phyloP scores from a whole-genome alignment of 2,888 invertebrate species.

The Andrena fulva region DNA sequence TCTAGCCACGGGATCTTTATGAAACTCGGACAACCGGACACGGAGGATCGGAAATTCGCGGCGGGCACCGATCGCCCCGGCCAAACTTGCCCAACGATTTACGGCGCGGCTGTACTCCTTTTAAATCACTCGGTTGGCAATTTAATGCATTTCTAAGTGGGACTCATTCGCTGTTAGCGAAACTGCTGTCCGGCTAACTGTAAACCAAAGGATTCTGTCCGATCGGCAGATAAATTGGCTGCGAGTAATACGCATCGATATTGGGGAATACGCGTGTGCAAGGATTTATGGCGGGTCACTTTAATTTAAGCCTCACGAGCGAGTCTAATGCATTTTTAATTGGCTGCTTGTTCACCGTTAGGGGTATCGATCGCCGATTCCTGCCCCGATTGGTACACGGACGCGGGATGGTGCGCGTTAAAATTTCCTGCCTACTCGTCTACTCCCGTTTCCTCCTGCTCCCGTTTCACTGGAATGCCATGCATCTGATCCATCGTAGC shows the following conservation, averaged over 20 bases:
- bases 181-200: neutral
- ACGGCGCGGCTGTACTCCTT: neutral
- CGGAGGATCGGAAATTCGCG: slow-evolving; percentile 1
- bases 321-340: slow-evolving; percentile 38
- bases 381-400: neutral
- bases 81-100: neutral
- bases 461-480: slow-evolving; percentile 59
- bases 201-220: neutral
- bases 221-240: neutral
- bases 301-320: neutral
- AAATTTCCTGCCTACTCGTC: slow-evolving; percentile 16
- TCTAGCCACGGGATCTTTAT: neutral
- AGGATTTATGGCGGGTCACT: slow-evolving; percentile 8
- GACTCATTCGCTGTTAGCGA: neutral
- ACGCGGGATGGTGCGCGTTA: neutral
- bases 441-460: slow-evolving; percentile 50
- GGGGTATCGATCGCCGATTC: neutral
- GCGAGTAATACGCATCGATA: slow-evolving; percentile 7
- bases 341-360: neutral
- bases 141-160: slow-evolving; percentile 36
- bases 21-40: neutral
- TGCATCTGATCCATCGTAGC: slow-evolving; percentile 60
- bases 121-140: slow-evolving; percentile 19
- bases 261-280: neutral
- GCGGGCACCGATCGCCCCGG: neutral